phyloP scores from a whole-genome alignment of 2,113 vertebrate species.

The Rhodinocichla rosea region DNA sequence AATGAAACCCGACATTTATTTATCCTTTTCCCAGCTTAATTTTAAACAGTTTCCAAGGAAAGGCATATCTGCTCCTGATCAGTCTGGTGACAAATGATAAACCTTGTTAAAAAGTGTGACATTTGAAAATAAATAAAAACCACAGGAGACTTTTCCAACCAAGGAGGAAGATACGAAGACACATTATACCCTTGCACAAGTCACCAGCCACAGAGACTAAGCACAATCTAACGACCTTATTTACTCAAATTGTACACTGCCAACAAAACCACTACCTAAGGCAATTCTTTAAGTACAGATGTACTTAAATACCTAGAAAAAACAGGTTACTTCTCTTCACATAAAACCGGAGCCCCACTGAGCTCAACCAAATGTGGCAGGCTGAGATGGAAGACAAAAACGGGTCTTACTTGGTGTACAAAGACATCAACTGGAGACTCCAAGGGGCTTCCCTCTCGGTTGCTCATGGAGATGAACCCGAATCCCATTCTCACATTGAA shows the following conservation, averaged over 20 bases:
- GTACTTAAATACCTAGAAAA: not conserved
- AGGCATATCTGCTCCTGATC: not conserved
- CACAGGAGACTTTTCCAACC: not conserved
- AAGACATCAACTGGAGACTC: constrained; percentile 96
- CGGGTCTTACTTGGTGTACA: constrained; percentile 97
- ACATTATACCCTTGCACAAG: not conserved
- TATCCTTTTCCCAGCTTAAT: not conserved
- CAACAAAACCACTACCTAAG: not conserved
- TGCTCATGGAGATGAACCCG: constrained; percentile 98
- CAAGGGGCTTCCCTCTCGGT: constrained; percentile 89
- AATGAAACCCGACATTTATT: constrained; percentile 1
- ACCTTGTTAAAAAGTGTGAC: not conserved
- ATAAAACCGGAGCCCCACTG: not conserved
- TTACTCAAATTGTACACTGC: not conserved
- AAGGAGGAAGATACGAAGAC: not conserved
- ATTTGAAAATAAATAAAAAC: not conserved
- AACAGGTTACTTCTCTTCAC: not conserved
- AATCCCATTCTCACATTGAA: constrained; percentile 99
- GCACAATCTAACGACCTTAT: not conserved
- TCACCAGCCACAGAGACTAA: not conserved
- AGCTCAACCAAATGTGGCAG: not conserved
- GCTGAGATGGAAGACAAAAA: constrained; percentile 1
- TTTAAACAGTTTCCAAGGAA: not conserved
- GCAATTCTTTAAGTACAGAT: not conserved
- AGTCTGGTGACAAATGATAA: not conserved